Evolutionary conservation across 2,888 invertebrate genomes (phyloP).

Genomic region (Andrena trimmerana): DNA sequence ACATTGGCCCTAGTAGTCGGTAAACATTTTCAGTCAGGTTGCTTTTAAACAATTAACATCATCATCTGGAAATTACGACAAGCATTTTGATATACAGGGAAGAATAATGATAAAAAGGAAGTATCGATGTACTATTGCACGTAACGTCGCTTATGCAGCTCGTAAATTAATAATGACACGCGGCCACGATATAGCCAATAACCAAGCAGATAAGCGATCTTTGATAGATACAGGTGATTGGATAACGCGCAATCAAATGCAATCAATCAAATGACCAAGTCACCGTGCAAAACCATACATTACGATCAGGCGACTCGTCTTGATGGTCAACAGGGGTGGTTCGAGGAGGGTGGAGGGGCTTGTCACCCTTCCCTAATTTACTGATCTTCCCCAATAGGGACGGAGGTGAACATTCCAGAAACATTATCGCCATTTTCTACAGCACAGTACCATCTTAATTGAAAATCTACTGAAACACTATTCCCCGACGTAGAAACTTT

Average conservation of each 20-base stretch:
- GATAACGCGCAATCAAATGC: constrained; percentile 59
- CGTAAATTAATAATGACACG: constrained; percentile 35
- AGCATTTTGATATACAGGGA: too few relatives aligned
- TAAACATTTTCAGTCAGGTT: too few relatives aligned
- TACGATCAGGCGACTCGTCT: constrained; percentile 41
- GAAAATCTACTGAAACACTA: background rate
- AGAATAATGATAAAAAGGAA: background rate
- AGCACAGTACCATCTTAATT: background rate
- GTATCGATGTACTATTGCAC: background rate
- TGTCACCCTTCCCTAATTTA: constrained; percentile 34
- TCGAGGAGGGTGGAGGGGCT: background rate
- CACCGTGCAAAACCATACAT: constrained; percentile 52
- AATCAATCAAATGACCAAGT: constrained; percentile 62
- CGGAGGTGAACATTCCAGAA: background rate
- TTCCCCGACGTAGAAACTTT: too few relatives aligned
- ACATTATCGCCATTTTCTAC: background rate
- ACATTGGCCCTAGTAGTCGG: too few relatives aligned
- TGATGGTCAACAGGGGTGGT: constrained; percentile 29
- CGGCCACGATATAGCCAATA: constrained; percentile 35
- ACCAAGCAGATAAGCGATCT: constrained; percentile 57
- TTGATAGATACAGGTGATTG: constrained; percentile 55
- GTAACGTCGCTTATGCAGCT: constrained; percentile 21
- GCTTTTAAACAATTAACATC: too few relatives aligned
- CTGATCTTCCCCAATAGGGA: constrained; percentile 12
- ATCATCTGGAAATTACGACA: too few relatives aligned